Evolutionary conservation across 2,888 invertebrate genomes (phyloP).

Genomic region (Agrochola macilenta): DNA sequence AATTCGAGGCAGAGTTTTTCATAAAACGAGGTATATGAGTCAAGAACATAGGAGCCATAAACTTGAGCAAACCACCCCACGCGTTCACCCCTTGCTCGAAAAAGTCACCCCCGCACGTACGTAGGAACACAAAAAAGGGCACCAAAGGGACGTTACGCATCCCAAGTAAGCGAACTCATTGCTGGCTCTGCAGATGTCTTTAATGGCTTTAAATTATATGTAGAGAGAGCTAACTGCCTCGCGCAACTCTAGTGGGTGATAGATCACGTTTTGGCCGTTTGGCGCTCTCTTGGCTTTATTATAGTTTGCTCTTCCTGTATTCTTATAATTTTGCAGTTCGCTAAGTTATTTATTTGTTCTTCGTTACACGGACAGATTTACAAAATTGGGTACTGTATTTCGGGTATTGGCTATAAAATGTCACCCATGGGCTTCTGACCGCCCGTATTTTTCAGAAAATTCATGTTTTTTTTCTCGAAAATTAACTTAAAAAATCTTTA

Average conservation of each 20-base stretch:
- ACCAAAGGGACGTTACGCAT: conserved; percentile 88
- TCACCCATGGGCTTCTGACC: too few species aligned
- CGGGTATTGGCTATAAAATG: background rate
- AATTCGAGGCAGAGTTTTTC: conserved; percentile 85
- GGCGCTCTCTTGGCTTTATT: conserved; percentile 40
- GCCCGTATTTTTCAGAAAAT: too few species aligned
- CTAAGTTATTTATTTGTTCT: conserved; percentile 40
- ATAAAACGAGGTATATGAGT: conserved; percentile 89
- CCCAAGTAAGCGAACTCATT: conserved; percentile 89
- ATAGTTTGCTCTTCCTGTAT: conserved; percentile 54
- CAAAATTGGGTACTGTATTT: background rate
- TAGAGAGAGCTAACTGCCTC: conserved; percentile 88
- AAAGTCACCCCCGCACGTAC: conserved; percentile 90
- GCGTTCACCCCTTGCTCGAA: conserved; percentile 89
- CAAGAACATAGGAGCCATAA: conserved; percentile 88
- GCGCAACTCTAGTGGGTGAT: conserved; percentile 82
- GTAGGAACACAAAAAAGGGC: conserved; percentile 89
- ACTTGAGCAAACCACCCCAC: conserved; percentile 85
- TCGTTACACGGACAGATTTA: background rate
- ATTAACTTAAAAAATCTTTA: too few species aligned
- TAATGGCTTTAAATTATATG: conserved; percentile 91
- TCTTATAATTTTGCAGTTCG: conserved; percentile 48
- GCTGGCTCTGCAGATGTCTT: conserved; percentile 90
- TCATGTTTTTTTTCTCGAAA: too few species aligned
- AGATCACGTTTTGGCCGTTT: conserved; percentile 77